Evolutionary conservation across 1,140 invertebrate genomes (phyloP).

Genomic region (Wiebesia pumilae): DNA sequence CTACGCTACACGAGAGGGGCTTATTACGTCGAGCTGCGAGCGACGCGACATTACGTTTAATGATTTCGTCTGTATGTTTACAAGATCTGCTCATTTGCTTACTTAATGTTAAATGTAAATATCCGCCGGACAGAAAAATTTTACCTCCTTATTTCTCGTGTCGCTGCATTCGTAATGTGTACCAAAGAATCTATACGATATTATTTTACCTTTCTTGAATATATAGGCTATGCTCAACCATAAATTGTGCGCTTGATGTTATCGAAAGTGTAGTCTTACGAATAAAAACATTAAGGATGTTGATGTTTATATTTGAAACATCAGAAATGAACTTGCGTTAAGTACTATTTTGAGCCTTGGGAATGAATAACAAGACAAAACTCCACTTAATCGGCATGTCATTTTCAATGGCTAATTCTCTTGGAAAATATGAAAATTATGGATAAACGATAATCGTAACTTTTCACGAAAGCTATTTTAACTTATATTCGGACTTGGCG

Average conservation of each 20-base stretch:
- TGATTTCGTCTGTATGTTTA: conserved; percentile 46
- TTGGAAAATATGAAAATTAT: neutral
- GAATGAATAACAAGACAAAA: neutral
- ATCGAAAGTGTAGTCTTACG: conserved; percentile 12
- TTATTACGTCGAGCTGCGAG: conserved; percentile 26
- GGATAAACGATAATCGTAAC: neutral
- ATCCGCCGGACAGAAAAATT: conserved; percentile 13
- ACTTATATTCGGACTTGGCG: neutral
- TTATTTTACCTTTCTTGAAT: conserved; percentile 25
- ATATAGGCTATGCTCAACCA: neutral
- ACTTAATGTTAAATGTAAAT: conserved; percentile 45
- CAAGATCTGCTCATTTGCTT: conserved; percentile 48
- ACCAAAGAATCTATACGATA: conserved; percentile 8
- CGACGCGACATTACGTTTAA: conserved; percentile 44
- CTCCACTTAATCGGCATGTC: neutral
- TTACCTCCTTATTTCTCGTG: neutral
- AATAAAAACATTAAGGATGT: conserved; percentile 29
- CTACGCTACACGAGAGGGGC: neutral
- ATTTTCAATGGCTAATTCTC: neutral
- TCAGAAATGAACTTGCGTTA: conserved; percentile 18
- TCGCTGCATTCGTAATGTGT: conserved; percentile 1
- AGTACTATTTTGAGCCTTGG: neutral
- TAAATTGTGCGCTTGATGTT: conserved; percentile 35
- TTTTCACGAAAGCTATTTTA: too few relatives aligned
- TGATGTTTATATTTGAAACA: conserved; percentile 42